Evolutionary conservation across 1,140 invertebrate species (phyloP).

Genomic region (Platyscapa corneri): DNA sequence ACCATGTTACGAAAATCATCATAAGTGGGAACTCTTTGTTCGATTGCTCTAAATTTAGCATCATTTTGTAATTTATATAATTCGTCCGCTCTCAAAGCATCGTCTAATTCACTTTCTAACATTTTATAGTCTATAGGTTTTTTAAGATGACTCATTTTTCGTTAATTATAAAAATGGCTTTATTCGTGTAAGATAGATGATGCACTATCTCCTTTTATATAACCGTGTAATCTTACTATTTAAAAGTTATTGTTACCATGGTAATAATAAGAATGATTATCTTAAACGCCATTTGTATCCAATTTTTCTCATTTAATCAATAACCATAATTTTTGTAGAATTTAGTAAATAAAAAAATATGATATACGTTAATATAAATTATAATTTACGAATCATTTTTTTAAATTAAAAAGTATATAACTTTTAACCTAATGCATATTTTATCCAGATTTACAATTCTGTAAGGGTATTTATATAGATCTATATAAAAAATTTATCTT

Average conservation of each 20-base stretch:
- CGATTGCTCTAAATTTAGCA: conserved; percentile 77
- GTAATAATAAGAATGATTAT: background rate
- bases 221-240: background rate
- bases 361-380: background rate
- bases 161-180: conserved; percentile 9
- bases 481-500: too few relatives aligned
- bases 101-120: conserved; percentile 69
- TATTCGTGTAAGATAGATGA: background rate
- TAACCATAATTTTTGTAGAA: too few relatives aligned
- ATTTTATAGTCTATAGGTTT: conserved; percentile 63
- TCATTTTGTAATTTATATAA: conserved; percentile 77
- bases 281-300: background rate
- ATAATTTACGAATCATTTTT: background rate
- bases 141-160: conserved; percentile 60
- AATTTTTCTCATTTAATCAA: too few relatives aligned
- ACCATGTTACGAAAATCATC: conserved; percentile 77
- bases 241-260: conserved; percentile 29
- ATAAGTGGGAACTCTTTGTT: conserved; percentile 75
- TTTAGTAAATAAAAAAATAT: too few relatives aligned
- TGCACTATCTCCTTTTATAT: background rate
- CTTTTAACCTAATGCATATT: too few relatives aligned
- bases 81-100: conserved; percentile 72
- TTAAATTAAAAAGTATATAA: too few relatives aligned
- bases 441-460: too few relatives aligned
- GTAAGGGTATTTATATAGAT: too few relatives aligned